Percentiles rank a stretch among this genome's conserved stretches.
These are phyloP conservation scores for Pimpla rufipes DNA, from an alignment of 2,888 invertebrate genomes.

Conservation along the genomic window DNA sequence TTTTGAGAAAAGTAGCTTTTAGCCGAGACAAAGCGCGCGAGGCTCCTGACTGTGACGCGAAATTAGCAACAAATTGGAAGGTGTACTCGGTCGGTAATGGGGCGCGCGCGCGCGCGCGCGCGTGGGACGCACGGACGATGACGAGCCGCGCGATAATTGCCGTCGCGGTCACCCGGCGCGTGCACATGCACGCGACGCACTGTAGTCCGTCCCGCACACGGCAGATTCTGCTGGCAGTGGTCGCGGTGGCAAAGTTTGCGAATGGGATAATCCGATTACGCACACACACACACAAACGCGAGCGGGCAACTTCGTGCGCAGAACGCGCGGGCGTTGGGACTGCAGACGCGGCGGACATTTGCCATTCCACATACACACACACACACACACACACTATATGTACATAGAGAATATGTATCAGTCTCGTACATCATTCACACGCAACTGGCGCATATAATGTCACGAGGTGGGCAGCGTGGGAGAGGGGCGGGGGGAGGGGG, in stretches of 20 bases:
- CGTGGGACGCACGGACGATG: slow-evolving; percentile 57
- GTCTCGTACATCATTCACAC: slow-evolving; percentile 66
- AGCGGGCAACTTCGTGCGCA: slow-evolving; percentile 25
- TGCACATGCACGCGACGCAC: slow-evolving; percentile 56
- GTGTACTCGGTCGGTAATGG: slow-evolving; percentile 55
- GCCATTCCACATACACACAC: neutral
- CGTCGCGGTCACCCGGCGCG: slow-evolving; percentile 55
- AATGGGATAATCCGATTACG: slow-evolving; percentile 69
- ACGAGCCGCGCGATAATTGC: slow-evolving; percentile 68
- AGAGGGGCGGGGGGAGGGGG: too few relatives aligned
- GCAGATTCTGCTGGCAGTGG: slow-evolving; percentile 68
- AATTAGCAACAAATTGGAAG: slow-evolving; percentile 1
- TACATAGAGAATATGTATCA: neutral
- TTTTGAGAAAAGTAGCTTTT: too few relatives aligned
- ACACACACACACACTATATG: slow-evolving; percentile 17
- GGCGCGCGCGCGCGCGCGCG: slow-evolving; percentile 32
- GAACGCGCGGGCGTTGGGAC: slow-evolving; percentile 25
- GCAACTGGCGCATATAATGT: slow-evolving; percentile 68
- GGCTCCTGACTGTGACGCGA: too few relatives aligned
- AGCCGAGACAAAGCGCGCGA: too few relatives aligned
- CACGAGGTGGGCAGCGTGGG: slow-evolving; percentile 25
- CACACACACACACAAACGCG: slow-evolving; percentile 54
- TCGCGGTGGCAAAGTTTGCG: slow-evolving; percentile 70
- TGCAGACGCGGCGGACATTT: slow-evolving; percentile 46
- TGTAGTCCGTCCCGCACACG: slow-evolving; percentile 46